Evolutionary conservation across 1,140 invertebrate species (phyloP), one percentile per base, ranked within the genome.

Genomic region (Tenebrio molitor): DNA sequence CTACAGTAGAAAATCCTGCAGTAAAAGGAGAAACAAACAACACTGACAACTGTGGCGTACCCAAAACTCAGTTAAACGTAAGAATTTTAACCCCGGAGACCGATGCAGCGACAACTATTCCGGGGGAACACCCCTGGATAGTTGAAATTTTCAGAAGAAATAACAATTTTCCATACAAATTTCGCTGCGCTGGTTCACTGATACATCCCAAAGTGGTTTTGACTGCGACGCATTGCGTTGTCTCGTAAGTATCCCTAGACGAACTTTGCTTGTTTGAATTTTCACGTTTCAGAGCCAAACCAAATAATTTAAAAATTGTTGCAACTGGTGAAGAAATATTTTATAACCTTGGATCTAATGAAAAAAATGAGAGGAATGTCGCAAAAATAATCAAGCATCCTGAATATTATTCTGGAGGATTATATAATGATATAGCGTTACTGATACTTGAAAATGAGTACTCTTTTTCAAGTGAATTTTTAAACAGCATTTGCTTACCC

Each of bases 181-280:
- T 36, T 16, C 17, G 84, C 23, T 88, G 88, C 75, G 88, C 87
- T 2, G 88, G 85, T 5, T 83, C 88, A n/a, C 72, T 89, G 1
- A 87, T 89, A 39, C 81, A 85, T 50, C 83, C 84, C 0, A 77
- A 81, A 29, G 86, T 88, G 1, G 85, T 88, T 2, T 46, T 89
- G n/a, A 89, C 88, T 1, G 88, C 86, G 0, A 87, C 87, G 15
- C 91, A 92, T 78, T 88, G 86, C 67, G 83, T 88, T 1, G 76
- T 74, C 10, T 79, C 50, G 69, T 70, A 62, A 0, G 34, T 58
- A 41, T 15, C 36, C 5, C 36, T 14, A 4, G 14, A 21, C 2
- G 8, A 25, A 33, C 16, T 2, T 3, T 8, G 7, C 36, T 14
- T 46, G 29, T 46, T 23, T 25, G 12, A 14, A 33, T 44, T 23